Percentiles rank a stretch among this genome's conserved stretches.
These are phyloP conservation scores for Pseudococcus jackbeardsleyi DNA, from an alignment of 2,888 invertebrate genomes.

Conservation along the genomic window DNA sequence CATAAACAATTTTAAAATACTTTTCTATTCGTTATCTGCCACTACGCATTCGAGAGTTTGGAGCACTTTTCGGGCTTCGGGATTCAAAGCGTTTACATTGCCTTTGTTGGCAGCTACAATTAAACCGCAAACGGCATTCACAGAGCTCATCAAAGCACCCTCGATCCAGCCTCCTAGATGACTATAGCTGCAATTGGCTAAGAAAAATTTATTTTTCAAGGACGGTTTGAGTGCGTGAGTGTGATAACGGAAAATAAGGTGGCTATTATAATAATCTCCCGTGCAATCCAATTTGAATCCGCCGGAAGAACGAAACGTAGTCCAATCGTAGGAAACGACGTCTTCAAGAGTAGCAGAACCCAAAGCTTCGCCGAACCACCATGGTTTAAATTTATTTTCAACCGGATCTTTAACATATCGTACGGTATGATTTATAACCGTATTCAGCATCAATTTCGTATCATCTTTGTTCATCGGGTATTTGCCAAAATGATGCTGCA, in stretches of 20 bases:
- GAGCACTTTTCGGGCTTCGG: no score
- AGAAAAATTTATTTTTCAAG: not conserved
- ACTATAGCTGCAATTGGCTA: not conserved
- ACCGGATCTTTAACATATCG: not conserved
- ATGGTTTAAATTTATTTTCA: not conserved
- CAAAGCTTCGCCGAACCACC: not conserved
- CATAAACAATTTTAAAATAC: no score
- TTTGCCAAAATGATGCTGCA: not conserved
- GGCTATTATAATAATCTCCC: not conserved
- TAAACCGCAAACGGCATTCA: not conserved
- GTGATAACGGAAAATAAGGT: not conserved
- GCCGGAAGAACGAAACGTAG: not conserved
- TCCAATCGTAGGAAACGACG: not conserved
- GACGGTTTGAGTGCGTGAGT: not conserved
- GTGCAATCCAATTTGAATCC: not conserved
- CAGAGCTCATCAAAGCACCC: not conserved
- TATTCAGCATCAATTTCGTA: not conserved
- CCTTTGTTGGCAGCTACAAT: not conserved
- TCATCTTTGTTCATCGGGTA: not conserved
- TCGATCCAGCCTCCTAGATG: not conserved
- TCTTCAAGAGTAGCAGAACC: not conserved
- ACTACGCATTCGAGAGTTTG: no score
- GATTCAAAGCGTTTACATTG: no score
- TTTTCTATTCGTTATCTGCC: no score
- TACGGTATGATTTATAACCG: not conserved